Base-by-base conservation (phyloP, 2,797 vertebrate genomes). In the Parauchenoglanis punctatus region DNA sequence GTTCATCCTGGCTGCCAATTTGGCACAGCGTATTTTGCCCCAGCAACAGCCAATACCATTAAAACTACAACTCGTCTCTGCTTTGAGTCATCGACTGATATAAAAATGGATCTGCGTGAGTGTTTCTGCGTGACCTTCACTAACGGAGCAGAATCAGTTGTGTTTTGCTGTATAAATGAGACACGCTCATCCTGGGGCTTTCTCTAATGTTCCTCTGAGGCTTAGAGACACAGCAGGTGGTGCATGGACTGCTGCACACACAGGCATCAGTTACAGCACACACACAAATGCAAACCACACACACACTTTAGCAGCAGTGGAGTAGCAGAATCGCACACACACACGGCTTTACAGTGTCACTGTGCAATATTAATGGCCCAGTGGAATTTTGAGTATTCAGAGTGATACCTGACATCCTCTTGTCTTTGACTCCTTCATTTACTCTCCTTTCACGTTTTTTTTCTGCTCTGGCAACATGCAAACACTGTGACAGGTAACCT, bases 261-360 rank as follows among this genome's bases (percentile, higher is more conserved):
- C 65, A 44, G 75, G 88, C 83, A 88, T 91, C 72, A 87, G 83
- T 88, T 89, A 91, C 88, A 90, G 83, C 83, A 72, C 81, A 68
- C 72, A 78, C 87, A 76, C 78, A 77, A 44, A 65, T 52, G 31
- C 54, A 31, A 40, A n/a, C 65, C 23, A 5, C 49, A 35, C 28
- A 54, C 52, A 35, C 78, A 84, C 77, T 87, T 59, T 68, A 87
- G 77, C 86, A 83, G 68, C 77, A 87, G 68, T 25, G 35, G 28
- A 81, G 80, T 54, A 75, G 76, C 83, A 88, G 44, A 82, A 86
- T 85, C 61, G 18, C 54, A 58, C 54, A 72, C 46, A 11, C 44
- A 81, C 54, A 58, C 59, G 23, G 49, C 54, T 85, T 46, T 63
- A 81, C 87, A 40, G 46, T 76, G 59, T 52, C 82, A 70, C 80